These are phyloP conservation scores for Machimus rusticus DNA, from an alignment of 2,888 invertebrate species.

Conservation along the genomic window DNA sequence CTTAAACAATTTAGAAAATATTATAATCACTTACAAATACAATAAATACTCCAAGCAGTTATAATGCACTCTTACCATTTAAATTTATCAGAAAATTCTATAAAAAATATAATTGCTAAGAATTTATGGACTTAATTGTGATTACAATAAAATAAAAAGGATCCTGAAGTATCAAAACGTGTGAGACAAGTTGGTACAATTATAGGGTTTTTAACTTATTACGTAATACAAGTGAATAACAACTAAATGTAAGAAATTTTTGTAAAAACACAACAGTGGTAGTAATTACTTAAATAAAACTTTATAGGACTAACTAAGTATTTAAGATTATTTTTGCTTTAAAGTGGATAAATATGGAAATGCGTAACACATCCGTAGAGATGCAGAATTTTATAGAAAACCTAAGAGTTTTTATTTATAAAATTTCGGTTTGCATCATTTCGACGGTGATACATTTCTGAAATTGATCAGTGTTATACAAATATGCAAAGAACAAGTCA, in stretches of 20 bases:
- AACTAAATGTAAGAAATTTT: neutral
- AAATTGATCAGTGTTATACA: neutral
- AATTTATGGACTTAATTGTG: neutral
- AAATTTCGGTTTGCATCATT: neutral
- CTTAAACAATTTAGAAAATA: no score
- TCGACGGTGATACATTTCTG: neutral
- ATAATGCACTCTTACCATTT: neutral
- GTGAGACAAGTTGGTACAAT: neutral
- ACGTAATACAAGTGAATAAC: neutral
- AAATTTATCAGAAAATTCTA: neutral
- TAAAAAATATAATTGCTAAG: conserved; percentile 1
- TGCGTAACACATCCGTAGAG: neutral
- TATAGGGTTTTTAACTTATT: neutral
- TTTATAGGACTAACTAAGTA: neutral
- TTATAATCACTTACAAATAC: neutral
- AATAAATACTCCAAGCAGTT: neutral
- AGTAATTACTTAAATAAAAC: neutral
- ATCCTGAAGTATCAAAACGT: neutral
- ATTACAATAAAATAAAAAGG: neutral
- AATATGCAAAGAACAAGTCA: neutral
- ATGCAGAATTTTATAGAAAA: neutral
- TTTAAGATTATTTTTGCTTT: neutral
- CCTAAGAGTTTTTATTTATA: neutral
- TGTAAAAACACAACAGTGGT: neutral
- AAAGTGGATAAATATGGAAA: neutral